Evolutionary conservation across 2,888 invertebrate genomes (phyloP), one percentile per base, ranked within the genome.

Genomic region (Oscheius onirici): DNA sequence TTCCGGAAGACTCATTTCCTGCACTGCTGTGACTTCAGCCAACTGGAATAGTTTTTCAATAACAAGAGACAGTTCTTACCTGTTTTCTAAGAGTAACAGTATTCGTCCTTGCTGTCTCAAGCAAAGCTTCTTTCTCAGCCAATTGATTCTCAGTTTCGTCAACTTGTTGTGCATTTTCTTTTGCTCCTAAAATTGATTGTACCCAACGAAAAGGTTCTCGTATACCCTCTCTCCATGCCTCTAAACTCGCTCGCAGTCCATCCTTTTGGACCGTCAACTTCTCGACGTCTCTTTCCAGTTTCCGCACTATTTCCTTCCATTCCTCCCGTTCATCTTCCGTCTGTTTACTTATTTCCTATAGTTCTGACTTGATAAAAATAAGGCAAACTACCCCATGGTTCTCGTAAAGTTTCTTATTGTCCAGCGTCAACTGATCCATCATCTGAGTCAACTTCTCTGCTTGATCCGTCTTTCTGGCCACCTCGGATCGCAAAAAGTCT

Each of bases 401-500:
- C 26, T 69, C 60, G 24, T 58, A 69, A 11, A 69, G 22, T 13
- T 58, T 57, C 28, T 49, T 69, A 44, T 69, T 69, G 10, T 69
- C 69, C 26, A 69, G 15, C 15, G 69, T 69, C n/a, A 69, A 44
- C 26, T 69, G 44, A 20, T 69, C 69, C 22, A 54, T 6, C 26
- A 69, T 58, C 41, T 69, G 49, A 10, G 69, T 69, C 20, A 69
- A 17, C 11, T 49, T 22, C 26, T 60, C 60, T 10, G 41, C 3
- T 15, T 57, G 60, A 20, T 8, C 17, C 10, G 51, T 26, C 51
- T 69, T 69, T 49, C 69, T 44, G 20, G 24, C 49, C 2, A 69
- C 43, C 15, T 69, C 69, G 17, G 69, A 69, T 40, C 57, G 58
- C 20, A 69, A 43, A 34, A 58, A 69, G 28, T 69, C 69, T 15